These are phyloP conservation scores for Meganola albula DNA, from an alignment of 2,888 invertebrate species.

Conservation along the genomic window DNA sequence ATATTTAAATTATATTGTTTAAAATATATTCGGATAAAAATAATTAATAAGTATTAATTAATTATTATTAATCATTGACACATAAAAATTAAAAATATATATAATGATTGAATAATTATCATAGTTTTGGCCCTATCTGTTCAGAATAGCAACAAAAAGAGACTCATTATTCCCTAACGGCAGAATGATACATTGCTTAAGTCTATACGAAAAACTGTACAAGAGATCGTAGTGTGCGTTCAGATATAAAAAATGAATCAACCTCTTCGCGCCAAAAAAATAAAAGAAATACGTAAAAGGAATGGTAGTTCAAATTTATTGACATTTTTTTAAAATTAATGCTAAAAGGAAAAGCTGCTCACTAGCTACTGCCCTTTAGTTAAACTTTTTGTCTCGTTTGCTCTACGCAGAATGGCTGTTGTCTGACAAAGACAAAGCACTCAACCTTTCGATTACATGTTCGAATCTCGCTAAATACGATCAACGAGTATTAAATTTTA, in stretches of 20 bases:
- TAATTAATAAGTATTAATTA: no score
- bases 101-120: no score
- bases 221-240: constrained; percentile 56
- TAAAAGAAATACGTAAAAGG: constrained; percentile 24
- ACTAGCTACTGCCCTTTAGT: no score
- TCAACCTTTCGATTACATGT: constrained; percentile 33
- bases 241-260: constrained; percentile 29
- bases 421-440: no score
- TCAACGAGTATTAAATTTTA: constrained; percentile 73
- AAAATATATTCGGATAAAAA: no score
- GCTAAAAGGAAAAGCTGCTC: constrained; percentile 31
- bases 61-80: constrained; percentile 14
- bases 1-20: no score
- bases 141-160: no score
- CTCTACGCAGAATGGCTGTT: no score
- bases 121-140: no score
- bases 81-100: no score
- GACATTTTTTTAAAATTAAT: constrained; percentile 7
- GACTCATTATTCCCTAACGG: constrained; percentile 22
- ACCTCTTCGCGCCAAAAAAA: constrained; percentile 14
- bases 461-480: constrained; percentile 46
- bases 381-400: no score
- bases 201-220: constrained; percentile 38
- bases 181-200: constrained; percentile 33
- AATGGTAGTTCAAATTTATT: constrained; percentile 29